Base-by-base conservation (phyloP, 37 sponge, comb jelly and placozoan species). In the Aplysina aerophoba region DNA sequence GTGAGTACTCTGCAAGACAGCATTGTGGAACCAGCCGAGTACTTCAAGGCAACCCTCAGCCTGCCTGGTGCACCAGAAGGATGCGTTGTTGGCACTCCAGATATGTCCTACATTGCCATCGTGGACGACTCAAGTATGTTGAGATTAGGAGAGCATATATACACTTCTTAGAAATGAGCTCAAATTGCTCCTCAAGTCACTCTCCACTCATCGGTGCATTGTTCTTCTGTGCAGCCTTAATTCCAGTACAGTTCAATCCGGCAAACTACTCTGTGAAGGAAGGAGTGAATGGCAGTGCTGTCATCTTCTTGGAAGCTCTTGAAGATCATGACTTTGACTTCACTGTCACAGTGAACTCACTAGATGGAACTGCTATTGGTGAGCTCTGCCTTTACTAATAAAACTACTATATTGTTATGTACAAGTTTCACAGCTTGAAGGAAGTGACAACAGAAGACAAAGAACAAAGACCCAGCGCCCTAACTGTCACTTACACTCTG, bases 191-290 rank as follows among this genome's bases (percentile, higher is more conserved):
- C n/a, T n/a, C n/a, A n/a, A n/a, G n/a, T n/a, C n/a, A n/a, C n/a
- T n/a, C n/a, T n/a, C n/a, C n/a, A n/a, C n/a, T n/a, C n/a, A n/a
- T n/a, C n/a, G n/a, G n/a, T n/a, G n/a, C n/a, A n/a, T n/a, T n/a
- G n/a, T n/a, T n/a, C n/a, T n/a, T n/a, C n/a, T n/a, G n/a, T 6
- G 41, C 78, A 75, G 78, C 19, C 40, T 25, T 41, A 2, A 36
- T 75, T 22, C 33, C 28, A 31, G 81, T 87, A 0, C 28, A 28
- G 31, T 89, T 89, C 81, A 82, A 85, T n/a, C 86, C 82, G 19
- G 59, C 79, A 15, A 37, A 56, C 35, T 89, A 89, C 65, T 28
- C 57, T 82, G 78, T 75, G 16, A 75, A 75, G 53, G 78, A 75
- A 41, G 78, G 78, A 53, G 78, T 40, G 44, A 25, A 75, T 40